phyloP scores from a whole-genome alignment of 1,140 invertebrate species.

The Scaptomyza montana region DNA sequence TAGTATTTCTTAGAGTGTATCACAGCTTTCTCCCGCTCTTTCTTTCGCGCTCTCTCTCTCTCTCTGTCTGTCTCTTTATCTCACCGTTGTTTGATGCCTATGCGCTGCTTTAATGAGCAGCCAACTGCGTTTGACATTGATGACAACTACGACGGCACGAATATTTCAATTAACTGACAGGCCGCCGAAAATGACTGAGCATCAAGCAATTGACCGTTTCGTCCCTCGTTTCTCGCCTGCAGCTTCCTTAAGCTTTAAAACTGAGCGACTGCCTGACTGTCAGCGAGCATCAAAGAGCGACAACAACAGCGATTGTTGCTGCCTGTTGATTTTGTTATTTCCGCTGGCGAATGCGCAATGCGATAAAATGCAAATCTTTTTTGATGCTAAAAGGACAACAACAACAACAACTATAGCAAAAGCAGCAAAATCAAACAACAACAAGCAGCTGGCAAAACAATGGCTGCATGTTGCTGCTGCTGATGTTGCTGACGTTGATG shows the following conservation, averaged over 20 bases:
- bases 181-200: constrained; percentile 68
- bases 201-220: constrained; percentile 10
- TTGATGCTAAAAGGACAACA: constrained; percentile 80
- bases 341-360: constrained; percentile 66
- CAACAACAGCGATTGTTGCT: constrained; percentile 40
- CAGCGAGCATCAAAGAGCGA: constrained; percentile 50
- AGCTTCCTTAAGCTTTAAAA: constrained; percentile 16
- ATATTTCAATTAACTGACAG: constrained; percentile 81
- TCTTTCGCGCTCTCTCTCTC: neutral
- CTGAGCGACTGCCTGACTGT: constrained; percentile 62
- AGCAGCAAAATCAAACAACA: constrained; percentile 8
- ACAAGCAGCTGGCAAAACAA: constrained; percentile 63
- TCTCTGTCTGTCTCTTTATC: constrained; percentile 6
- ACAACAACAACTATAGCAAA: constrained; percentile 6
- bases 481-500: constrained; percentile 58
- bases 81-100: constrained; percentile 37
- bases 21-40: neutral
- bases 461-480: constrained; percentile 58
- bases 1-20: neutral
- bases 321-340: constrained; percentile 59
- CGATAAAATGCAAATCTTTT: constrained; percentile 82
- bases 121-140: constrained; percentile 44
- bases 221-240: constrained; percentile 1
- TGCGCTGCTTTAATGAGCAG: constrained; percentile 65
- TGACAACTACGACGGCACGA: constrained; percentile 65